These are phyloP conservation scores for Muscidifurax raptorellus DNA, from an alignment of 1,140 invertebrate genomes.

Conservation along the genomic window DNA sequence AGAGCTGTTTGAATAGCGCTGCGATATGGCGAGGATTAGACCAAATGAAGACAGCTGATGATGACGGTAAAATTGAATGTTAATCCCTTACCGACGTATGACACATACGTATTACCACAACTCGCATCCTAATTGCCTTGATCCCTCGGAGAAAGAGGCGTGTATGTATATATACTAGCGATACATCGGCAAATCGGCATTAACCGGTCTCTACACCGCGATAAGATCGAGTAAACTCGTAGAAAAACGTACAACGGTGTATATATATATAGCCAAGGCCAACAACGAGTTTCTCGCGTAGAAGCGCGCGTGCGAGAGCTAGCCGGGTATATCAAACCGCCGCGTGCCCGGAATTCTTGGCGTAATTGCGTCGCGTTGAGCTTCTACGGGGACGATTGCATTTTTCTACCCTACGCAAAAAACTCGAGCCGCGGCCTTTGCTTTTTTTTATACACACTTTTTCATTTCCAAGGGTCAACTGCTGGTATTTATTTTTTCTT, in stretches of 20 bases:
- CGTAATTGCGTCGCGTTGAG: conserved; percentile 71
- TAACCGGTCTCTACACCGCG: background rate
- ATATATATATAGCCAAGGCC: background rate
- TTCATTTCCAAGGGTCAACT: conserved; percentile 39
- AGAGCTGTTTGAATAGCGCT: no score
- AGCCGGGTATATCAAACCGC: conserved; percentile 63
- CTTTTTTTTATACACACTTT: background rate
- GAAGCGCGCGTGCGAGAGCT: conserved; percentile 42
- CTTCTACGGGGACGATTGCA: conserved; percentile 67
- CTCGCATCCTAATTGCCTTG: background rate
- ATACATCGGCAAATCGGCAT: background rate
- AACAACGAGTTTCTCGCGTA: conserved; percentile 35
- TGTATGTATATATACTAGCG: background rate
- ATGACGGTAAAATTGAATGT: background rate
- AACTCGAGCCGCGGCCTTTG: background rate
- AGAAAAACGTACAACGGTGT: background rate
- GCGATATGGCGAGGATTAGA: no score
- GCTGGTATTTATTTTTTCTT: background rate
- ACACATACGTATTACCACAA: background rate
- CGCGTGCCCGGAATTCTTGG: conserved; percentile 69
- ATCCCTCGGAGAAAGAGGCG: background rate
- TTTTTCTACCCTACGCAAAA: conserved; percentile 58
- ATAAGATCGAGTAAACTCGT: background rate
- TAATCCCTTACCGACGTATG: background rate
- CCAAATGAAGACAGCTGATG: background rate